Conservation (phyloP, 1,140 invertebrate genomes). For the Macrobrachium rosenbergii region DNA sequence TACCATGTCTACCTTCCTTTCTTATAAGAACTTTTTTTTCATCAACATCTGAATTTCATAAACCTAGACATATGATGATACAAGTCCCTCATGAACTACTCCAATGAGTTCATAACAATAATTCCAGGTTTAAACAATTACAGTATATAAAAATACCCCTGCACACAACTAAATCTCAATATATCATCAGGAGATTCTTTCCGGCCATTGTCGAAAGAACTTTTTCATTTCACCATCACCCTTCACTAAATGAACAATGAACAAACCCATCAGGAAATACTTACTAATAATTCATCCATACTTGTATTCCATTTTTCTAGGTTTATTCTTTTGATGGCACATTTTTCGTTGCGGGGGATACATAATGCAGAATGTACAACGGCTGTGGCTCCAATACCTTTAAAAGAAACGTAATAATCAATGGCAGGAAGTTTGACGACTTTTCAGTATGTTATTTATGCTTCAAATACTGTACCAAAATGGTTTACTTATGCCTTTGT, state of each 20-base stretch:
- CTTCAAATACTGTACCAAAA: neutral
- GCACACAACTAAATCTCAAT: too few relatives aligned
- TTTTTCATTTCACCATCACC: conserved; percentile 1
- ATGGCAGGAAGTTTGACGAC: neutral
- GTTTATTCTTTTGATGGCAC: conserved; percentile 99
- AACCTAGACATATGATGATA: too few relatives aligned
- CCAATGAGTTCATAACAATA: too few relatives aligned
- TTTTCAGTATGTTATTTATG: neutral
- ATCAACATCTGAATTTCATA: too few relatives aligned
- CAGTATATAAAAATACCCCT: too few relatives aligned
- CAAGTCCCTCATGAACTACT: too few relatives aligned
- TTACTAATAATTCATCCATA: conserved; percentile 92
- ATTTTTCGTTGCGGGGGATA: conserved; percentile 92
- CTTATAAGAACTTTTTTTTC: too few relatives aligned
- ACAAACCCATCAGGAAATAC: conserved; percentile 54
- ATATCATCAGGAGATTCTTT: neutral
- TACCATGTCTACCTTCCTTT: too few relatives aligned
- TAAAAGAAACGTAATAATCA: conserved; percentile 56
- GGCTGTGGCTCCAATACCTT: conserved; percentile 95
- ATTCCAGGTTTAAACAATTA: too few relatives aligned
- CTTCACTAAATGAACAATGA: conserved; percentile 7
- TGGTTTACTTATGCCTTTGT: too few relatives aligned
- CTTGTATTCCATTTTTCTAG: conserved; percentile 99
- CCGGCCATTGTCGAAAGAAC: neutral
- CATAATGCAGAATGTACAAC: conserved; percentile 96